A percentile compares a stretch with the other conserved stretches of the same genome.
phyloP scores from a whole-genome alignment of 2,888 invertebrate species.

The Ophraella communa region DNA sequence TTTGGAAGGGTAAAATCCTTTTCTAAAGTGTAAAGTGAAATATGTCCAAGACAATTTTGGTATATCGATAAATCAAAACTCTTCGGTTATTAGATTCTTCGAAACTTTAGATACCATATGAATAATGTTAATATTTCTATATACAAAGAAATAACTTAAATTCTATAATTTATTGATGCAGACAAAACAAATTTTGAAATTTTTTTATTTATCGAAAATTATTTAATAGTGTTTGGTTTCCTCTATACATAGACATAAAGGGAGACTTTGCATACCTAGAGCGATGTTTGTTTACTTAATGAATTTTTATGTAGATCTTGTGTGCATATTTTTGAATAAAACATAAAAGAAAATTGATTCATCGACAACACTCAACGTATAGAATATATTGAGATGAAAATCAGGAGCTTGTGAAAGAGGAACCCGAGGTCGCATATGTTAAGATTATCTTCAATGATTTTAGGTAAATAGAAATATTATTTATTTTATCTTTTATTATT shows the following conservation, averaged over 20 bases:
- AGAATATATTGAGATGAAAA: constrained; percentile 16
- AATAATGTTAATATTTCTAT: background rate
- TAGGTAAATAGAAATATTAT: background rate
- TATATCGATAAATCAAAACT: constrained; percentile 30
- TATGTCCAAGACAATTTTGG: constrained; percentile 29
- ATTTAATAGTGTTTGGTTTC: too few species aligned
- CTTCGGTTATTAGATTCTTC: constrained; percentile 26
- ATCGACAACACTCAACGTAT: constrained; percentile 15
- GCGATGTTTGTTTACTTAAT: constrained; percentile 6
- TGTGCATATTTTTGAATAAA: constrained; percentile 23
- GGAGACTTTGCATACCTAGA: too few species aligned
- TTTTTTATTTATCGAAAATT: too few species aligned
- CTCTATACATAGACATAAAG: too few species aligned
- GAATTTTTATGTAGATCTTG: constrained; percentile 15
- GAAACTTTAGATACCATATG: constrained; percentile 7
- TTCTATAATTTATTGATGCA: too few species aligned
- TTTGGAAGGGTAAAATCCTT: constrained; percentile 22
- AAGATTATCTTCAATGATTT: background rate
- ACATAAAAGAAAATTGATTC: constrained; percentile 23
- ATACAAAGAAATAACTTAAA: background rate
- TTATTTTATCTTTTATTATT: too few species aligned
- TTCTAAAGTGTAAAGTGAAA: constrained; percentile 29
- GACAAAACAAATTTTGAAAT: too few species aligned
- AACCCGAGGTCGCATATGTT: background rate
- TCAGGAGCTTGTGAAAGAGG: background rate